Evolutionary conservation across 2,797 vertebrate genomes (phyloP).

Genomic region (Galaxias olidus): DNA sequence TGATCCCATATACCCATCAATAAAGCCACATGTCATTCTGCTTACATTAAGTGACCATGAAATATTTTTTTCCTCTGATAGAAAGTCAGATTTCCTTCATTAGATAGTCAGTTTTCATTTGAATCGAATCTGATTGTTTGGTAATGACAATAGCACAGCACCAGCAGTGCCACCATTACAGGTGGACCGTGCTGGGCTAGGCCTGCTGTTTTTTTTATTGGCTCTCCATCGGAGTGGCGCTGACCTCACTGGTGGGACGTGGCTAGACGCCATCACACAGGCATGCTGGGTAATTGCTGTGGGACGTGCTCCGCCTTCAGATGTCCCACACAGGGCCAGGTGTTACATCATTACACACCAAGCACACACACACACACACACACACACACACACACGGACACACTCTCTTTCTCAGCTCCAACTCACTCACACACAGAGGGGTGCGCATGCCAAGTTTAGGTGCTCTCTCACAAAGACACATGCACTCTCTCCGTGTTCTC

Average conservation of each 20-base stretch:
- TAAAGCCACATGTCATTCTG: slow-evolving; percentile 1
- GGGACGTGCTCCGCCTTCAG: slow-evolving; percentile 77
- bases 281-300: slow-evolving; percentile 74
- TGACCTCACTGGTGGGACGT: slow-evolving; percentile 82
- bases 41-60: background rate
- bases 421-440: slow-evolving; percentile 5
- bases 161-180: slow-evolving; percentile 71
- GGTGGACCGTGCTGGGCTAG: slow-evolving; percentile 75
- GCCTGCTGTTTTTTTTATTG: slow-evolving; percentile 88
- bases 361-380: slow-evolving; percentile 54
- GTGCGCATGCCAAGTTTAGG: background rate
- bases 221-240: slow-evolving; percentile 78
- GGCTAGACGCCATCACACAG: slow-evolving; percentile 74
- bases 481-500: too few species aligned
- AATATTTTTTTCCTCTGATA: background rate
- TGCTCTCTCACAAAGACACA: background rate
- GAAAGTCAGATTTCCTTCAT: background rate
- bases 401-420: slow-evolving; percentile 20
- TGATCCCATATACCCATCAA: background rate
- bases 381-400: slow-evolving; percentile 23
- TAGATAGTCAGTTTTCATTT: background rate
- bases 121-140: slow-evolving; percentile 6
- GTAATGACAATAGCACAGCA: slow-evolving; percentile 28
- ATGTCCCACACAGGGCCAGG: slow-evolving; percentile 80
- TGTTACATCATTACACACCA: slow-evolving; percentile 86